phyloP scores from a whole-genome alignment of 2,797 vertebrate genomes.

The Tokudaia muenninki region DNA sequence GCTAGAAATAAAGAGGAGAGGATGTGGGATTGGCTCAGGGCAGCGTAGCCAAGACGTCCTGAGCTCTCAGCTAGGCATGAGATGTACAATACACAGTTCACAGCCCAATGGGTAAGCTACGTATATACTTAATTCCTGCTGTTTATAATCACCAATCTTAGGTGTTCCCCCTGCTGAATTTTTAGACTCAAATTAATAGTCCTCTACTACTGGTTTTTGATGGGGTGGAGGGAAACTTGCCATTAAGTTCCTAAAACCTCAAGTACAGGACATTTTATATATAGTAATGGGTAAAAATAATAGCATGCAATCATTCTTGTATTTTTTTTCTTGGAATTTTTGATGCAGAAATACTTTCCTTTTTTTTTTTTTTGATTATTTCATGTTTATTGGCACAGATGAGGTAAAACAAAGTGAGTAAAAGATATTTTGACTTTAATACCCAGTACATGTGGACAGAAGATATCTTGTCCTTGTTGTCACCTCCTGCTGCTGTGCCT shows the following conservation, averaged over 20 bases:
- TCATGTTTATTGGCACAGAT: constrained; percentile 12
- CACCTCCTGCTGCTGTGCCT: not conserved
- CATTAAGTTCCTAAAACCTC: constrained; percentile 11
- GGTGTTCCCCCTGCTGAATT: constrained; percentile 19
- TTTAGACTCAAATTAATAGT: constrained; percentile 49
- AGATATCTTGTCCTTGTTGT: not conserved
- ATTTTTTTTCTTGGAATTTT: constrained; percentile 32
- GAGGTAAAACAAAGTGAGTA: constrained; percentile 71
- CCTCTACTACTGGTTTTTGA: constrained; percentile 55
- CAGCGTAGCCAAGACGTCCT: not conserved
- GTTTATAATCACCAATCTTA: not conserved
- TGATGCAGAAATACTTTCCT: constrained; percentile 5
- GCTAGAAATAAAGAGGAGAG: not conserved
- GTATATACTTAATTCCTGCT: not conserved
- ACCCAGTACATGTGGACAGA: constrained; percentile 64
- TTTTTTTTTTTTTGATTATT: constrained; percentile 31
- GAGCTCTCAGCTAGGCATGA: not conserved
- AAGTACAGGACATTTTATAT: not conserved
- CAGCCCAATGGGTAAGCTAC: not conserved
- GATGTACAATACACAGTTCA: not conserved
- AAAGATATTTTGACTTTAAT: constrained; percentile 65
- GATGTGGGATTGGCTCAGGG: not conserved
- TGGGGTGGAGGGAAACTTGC: not conserved
- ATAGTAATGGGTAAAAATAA: not conserved
- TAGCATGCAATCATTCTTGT: constrained; percentile 16